Base-by-base conservation (phyloP, 2,797 vertebrate genomes). In the Pangasius larnaudii region DNA sequence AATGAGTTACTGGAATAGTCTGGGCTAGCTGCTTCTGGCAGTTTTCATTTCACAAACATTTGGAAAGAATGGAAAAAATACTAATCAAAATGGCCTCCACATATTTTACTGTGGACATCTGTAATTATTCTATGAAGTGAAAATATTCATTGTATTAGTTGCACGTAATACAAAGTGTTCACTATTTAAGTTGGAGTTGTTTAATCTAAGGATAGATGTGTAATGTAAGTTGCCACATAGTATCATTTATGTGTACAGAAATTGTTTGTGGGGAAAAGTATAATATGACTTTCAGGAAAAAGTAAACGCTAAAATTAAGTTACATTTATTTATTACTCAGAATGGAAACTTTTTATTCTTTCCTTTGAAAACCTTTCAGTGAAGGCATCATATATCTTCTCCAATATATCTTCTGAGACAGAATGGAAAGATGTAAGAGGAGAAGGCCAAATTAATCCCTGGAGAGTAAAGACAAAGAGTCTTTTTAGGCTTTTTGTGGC, bases 401-500 rank as follows among this genome's bases (percentile, higher is more conserved):
- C 92, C 93, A 91, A 91, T 93, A 93, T 95, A 94, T 95, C 94
- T 95, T 89, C 90, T 84, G 92, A 89, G 93, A 92, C 88, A 88
- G 93, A 95, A 94, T 95, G 95, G 95, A 96, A 96, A 96, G 94
- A 95, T 94, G 96, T 95, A 96, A 96, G 94, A 94, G 30, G 94
- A 96, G 95, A 94, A 93, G 90, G 92, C 91, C 92, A 94, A 95
- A 96, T 95, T 93, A 95, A 93, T 94, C 94, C 93, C 94, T 93
- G 94, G 93, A 95, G 95, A 93, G 84, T 93, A 91, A 94, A 96
- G 94, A 96, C 96, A 96, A 96, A 96, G 95, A 96, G 93, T 91
- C 95, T 94, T 95, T 96, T 95, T 96, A 79, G 89, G 92, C 91
- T 94, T 95, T 91, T 89, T 91, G 93, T 63, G 92, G 95, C 93